Evolutionary conservation across 2,888 invertebrate genomes (phyloP).

Genomic region (Dinocampus coccinellae): DNA sequence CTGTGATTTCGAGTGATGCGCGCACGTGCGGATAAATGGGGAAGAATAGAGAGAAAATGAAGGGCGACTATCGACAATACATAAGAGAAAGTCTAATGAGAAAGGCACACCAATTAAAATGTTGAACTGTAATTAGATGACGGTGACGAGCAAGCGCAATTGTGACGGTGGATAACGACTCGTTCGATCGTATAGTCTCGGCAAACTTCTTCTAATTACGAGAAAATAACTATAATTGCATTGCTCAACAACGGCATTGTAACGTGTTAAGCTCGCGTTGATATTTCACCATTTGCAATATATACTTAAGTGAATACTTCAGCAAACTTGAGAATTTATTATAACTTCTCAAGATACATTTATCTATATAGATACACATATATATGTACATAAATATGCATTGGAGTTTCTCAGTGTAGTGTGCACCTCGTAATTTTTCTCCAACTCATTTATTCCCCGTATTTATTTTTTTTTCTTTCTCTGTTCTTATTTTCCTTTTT

Average conservation of each 20-base stretch:
- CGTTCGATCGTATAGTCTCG: slow-evolving; percentile 29
- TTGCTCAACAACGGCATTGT: slow-evolving; percentile 24
- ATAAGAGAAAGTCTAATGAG: slow-evolving; percentile 51
- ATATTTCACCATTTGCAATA: neutral
- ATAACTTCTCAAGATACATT: slow-evolving; percentile 5
- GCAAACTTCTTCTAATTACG: slow-evolving; percentile 58
- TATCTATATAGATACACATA: no score
- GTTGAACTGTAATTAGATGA: slow-evolving; percentile 56
- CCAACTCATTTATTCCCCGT: no score
- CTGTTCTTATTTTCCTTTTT: neutral
- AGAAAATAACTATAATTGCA: slow-evolving; percentile 52
- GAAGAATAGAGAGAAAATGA: slow-evolving; percentile 16
- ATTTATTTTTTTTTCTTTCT: neutral
- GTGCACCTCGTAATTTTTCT: neutral
- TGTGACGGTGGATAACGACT: slow-evolving; percentile 25
- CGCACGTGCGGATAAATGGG: neutral
- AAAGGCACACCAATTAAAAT: slow-evolving; percentile 60
- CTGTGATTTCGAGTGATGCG: slow-evolving; percentile 13
- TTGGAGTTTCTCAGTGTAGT: neutral
- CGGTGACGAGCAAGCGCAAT: slow-evolving; percentile 49
- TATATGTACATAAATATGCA: neutral
- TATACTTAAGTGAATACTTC: neutral
- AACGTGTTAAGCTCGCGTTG: neutral
- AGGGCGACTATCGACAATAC: neutral
- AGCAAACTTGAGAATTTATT: neutral